Conservation (phyloP, 1,140 invertebrate genomes). For the Drosophila nasuta region DNA sequence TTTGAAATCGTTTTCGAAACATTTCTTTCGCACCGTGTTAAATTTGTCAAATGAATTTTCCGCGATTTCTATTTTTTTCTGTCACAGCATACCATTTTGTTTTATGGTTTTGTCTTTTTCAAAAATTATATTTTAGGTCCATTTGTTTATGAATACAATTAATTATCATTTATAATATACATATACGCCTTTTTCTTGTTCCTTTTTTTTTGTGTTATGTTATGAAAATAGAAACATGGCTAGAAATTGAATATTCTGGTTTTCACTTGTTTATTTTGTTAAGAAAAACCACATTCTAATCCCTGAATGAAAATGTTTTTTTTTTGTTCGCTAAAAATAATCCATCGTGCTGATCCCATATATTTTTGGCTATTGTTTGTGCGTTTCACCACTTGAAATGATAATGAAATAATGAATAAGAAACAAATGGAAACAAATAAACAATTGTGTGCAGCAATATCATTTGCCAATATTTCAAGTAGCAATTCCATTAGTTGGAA, state of each 20-base stretch:
- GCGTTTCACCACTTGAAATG: conserved; percentile 46
- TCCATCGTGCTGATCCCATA: conserved; percentile 13
- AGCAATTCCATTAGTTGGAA: conserved; percentile 18
- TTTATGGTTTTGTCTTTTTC: conserved; percentile 6
- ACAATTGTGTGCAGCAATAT: conserved; percentile 15
- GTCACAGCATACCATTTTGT: conserved; percentile 18
- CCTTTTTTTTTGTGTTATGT: conserved; percentile 4
- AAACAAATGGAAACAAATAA: conserved; percentile 16
- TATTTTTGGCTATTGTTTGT: conserved; percentile 54
- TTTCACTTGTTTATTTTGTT: conserved; percentile 7
- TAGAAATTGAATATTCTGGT: conserved; percentile 21
- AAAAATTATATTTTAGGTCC: background rate
- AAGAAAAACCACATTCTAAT: conserved; percentile 36
- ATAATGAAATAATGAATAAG: conserved; percentile 3
- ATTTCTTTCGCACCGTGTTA: conserved; percentile 47
- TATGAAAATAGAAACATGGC: conserved; percentile 12
- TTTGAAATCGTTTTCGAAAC: conserved; percentile 52
- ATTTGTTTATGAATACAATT: conserved; percentile 27
- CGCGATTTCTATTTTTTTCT: conserved; percentile 15
- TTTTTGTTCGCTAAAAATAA: conserved; percentile 51
- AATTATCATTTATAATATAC: conserved; percentile 21
- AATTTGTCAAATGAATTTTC: conserved; percentile 50
- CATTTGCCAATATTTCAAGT: conserved; percentile 31
- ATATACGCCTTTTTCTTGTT: conserved; percentile 15
- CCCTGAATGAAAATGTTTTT: conserved; percentile 27